Conservation (phyloP, 2,113 vertebrate genomes). For the Passer montanus region DNA sequence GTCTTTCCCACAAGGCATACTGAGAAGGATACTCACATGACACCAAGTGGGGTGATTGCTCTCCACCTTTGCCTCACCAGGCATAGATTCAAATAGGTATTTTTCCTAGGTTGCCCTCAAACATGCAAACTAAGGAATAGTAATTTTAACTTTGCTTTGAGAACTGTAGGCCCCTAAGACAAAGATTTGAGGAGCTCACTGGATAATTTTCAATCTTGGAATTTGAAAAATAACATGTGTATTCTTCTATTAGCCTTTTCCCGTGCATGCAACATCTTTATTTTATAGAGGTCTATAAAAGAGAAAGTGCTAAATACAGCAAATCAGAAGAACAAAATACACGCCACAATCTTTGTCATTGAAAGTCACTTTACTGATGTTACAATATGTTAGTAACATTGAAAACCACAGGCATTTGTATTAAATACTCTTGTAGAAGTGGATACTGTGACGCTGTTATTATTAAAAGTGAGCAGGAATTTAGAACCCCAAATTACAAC, state of each 20-base stretch:
- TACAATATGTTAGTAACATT: conserved; percentile 72
- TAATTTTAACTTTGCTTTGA: not conserved
- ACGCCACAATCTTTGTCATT: conserved; percentile 37
- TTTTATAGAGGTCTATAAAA: not conserved
- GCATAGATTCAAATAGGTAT: not conserved
- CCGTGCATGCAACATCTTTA: not conserved
- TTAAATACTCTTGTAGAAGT: conserved; percentile 66
- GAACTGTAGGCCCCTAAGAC: not conserved
- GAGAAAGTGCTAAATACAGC: not conserved
- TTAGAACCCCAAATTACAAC: conserved; percentile 63
- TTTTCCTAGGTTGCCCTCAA: not conserved
- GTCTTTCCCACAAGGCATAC: not conserved
- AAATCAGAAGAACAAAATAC: not conserved
- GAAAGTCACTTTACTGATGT: conserved; percentile 78
- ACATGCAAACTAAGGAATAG: not conserved
- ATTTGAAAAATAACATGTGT: not conserved
- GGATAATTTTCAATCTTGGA: not conserved
- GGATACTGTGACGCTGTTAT: conserved; percentile 41
- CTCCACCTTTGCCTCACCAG: not conserved
- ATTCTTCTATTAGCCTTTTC: not conserved
- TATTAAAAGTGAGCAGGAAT: conserved; percentile 72
- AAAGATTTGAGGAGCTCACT: not conserved
- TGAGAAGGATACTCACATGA: rapidly evolving
- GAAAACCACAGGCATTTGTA: conserved; percentile 69
- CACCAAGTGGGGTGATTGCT: not conserved